phyloP scores from a whole-genome alignment of 2,888 invertebrate species.

The Melanotus villosus region DNA sequence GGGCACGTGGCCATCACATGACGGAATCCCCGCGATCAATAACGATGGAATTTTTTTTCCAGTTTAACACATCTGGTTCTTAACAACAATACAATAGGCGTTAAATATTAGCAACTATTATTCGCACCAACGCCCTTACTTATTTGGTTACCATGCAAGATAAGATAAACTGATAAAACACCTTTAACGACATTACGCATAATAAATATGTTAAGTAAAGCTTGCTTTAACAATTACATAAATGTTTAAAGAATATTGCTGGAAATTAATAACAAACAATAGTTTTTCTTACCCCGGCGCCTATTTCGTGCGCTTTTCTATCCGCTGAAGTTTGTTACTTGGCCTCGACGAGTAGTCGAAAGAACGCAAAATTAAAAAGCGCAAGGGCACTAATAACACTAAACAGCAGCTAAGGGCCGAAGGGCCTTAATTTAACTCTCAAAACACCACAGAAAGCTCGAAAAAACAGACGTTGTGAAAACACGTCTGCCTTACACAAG shows the following conservation, averaged over 20 bases:
- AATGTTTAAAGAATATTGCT: no score
- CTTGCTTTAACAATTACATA: no score
- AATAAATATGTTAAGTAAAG: no score
- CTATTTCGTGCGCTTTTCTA: constrained; percentile 4
- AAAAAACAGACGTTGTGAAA: constrained; percentile 4
- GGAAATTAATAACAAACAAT: neutral
- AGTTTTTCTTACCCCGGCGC: constrained; percentile 18
- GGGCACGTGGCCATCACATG: constrained; percentile 40
- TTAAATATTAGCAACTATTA: no score
- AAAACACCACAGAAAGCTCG: neutral
- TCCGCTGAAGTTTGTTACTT: neutral
- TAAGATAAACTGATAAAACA: no score
- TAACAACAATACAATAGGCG: no score
- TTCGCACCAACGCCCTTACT: neutral
- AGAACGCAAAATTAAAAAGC: constrained; percentile 3
- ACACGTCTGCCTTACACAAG: constrained; percentile 29
- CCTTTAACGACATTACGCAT: no score
- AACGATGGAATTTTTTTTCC: no score
- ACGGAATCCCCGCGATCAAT: constrained; percentile 38
- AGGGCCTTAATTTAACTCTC: neutral
- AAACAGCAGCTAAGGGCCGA: neutral
- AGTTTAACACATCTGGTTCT: no score
- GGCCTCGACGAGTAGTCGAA: neutral
- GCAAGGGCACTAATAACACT: neutral
- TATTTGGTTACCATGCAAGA: constrained; percentile 1